Evolutionary conservation across 2,888 invertebrate species (phyloP), one percentile per base, ranked within the genome.

Genomic region (Synanthedon formicaeformis): DNA sequence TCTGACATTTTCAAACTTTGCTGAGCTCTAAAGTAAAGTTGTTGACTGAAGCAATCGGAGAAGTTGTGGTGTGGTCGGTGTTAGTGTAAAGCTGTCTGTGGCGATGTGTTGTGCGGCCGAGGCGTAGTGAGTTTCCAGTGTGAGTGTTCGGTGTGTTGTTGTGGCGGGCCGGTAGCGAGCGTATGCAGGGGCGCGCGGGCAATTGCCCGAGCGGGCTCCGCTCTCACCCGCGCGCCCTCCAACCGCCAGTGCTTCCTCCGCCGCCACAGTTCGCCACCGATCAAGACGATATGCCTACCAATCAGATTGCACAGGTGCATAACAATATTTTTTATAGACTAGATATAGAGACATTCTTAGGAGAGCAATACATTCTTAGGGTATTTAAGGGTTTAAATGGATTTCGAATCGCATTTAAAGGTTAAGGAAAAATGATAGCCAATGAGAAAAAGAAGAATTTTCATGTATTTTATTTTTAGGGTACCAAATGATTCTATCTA

Each of bases 111-210:
- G 13, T 45, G 45, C n/a, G 12, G 5, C 45, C 45, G 14, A 13
- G n/a, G n/a, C 13, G 5, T 45, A 45, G 45, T 34, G 14, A 23
- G 49, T 10, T 16, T 16, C 6, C 6, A 23, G 49, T 49, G 49
- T 49, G 49, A 49, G 52, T 59, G 60, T 58, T 67, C 60, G 61
- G 52, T 41, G 66, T 54, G 52, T 65, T 64, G 72, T 74, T 70
- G 74, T 69, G 69, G 76, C 69, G 76, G 70, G 67, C 60, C 67
- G 77, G 73, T 78, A 77, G 81, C 73, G 67, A 67, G 73, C 82
- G 83, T 77, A 85, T 86, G 84, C 81, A 78, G 79, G 85, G 79
- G 83, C 85, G 86, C 80, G 84, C 83, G 82, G 84, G 79, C 69
- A 79, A 79, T 63, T 73, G 78, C 78, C 78, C 82, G 81, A 77